Percentiles rank a stretch among this genome's conserved stretches.
phyloP scores from a whole-genome alignment of 1,140 invertebrate species.

The Pseudomyrmex concolor region DNA sequence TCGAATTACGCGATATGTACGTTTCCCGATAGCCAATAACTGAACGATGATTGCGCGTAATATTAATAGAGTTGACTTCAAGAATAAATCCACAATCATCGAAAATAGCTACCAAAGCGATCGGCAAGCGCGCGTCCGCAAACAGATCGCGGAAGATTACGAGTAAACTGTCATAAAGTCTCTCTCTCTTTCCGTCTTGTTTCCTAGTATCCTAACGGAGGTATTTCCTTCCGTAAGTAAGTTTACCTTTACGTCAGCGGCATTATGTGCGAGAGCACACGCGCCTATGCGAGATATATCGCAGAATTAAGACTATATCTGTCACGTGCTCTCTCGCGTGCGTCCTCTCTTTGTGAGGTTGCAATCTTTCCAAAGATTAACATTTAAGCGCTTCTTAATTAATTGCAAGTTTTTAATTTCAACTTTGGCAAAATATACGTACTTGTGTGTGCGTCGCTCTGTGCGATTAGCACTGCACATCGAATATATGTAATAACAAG shows the following conservation, averaged over 20 bases:
- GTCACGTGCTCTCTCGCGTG: no score
- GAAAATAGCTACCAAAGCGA: constrained; percentile 6
- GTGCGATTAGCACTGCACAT: no score
- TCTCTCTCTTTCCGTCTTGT: not conserved
- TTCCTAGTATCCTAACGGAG: constrained; percentile 15
- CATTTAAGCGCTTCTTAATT: no score
- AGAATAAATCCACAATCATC: constrained; percentile 38
- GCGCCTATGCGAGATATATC: not conserved
- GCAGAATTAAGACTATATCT: no score
- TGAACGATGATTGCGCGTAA: not conserved
- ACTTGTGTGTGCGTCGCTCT: no score
- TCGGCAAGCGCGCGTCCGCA: constrained; percentile 37
- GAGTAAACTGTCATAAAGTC: constrained; percentile 9
- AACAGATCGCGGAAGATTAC: constrained; percentile 33
- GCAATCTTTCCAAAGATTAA: no score
- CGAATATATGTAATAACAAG: no score
- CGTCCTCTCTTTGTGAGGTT: no score
- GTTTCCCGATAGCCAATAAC: not conserved
- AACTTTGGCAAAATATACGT: no score
- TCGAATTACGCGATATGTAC: not conserved
- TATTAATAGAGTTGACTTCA: not conserved
- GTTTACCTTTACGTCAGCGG: constrained; percentile 35
- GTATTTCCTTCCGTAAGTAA: constrained; percentile 10
- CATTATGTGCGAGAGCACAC: not conserved
- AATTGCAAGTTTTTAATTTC: no score